Base-by-base conservation (phyloP, 2,113 vertebrate genomes). In the Jacana jacana region DNA sequence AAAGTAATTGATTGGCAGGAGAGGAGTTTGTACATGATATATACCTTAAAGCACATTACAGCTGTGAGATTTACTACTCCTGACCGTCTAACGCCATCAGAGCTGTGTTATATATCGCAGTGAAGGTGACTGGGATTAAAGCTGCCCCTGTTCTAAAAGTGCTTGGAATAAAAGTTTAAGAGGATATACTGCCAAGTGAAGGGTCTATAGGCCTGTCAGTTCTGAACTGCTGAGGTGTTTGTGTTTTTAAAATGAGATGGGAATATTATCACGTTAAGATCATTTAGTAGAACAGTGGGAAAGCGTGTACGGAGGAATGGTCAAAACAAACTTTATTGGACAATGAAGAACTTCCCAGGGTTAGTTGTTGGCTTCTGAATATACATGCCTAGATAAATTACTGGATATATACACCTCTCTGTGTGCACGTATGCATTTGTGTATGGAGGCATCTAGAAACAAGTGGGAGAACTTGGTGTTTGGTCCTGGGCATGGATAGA, bases 401-500 rank as follows among this genome's bases (percentile, higher is more conserved):
- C n/a, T n/a, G n/a, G n/a, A n/a, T n/a, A n/a, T n/a, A 30, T 11
- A 31, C 9, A 54, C 4, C 7, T 60, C 4, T 24, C 1, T 49
- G 3, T 44, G 13, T n/a, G 25, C 48, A 11, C 42, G 7, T 40
- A 31, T 57, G 9, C 22, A 27, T 69, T 61, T 84, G 18, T 44
- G 11, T 69, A 49, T 28, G 17, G 49, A 17, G 28, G 13, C 40
- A 55, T 7, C 48, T 42, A 39, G 19, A 44, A 81, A 48, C 15
- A 77, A 63, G 16, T n/a, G 35, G 71, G 19, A 55, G 37, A 80
- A 39, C 17, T 66, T 49, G 18, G 5, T 44, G 19, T 78, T 81
- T 49, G 19, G 19, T 72, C 27, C 25, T 72, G 28, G 7, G 7
- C 52, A 35, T 0, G 0, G 40, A 13, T 2, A 44, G n/a, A 64